These are phyloP conservation scores for Mystacornis crossleyi DNA, from an alignment of 2,113 vertebrate genomes.

Conservation along the genomic window DNA sequence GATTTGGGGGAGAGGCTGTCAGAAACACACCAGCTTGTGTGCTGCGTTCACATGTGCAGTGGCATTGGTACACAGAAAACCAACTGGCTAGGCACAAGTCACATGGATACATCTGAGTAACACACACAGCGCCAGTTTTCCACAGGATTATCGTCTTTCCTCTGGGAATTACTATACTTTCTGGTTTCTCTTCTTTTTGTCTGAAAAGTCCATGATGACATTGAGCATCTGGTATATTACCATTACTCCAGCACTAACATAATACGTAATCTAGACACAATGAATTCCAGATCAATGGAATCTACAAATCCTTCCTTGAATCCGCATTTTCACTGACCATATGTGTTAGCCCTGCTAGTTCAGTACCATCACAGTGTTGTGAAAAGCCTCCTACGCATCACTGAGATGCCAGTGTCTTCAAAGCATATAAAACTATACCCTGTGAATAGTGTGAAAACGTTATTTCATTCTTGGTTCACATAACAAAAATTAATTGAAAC, in stretches of 20 bases:
- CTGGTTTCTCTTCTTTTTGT: neutral
- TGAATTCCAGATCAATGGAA: neutral
- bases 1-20: neutral
- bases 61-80: neutral
- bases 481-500: neutral
- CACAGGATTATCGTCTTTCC: neutral
- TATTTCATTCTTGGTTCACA: neutral
- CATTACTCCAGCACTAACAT: neutral
- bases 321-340: neutral
- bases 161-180: neutral
- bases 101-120: neutral
- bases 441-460: accelerated
- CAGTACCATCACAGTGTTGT: neutral
- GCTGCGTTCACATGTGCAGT: neutral
- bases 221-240: neutral
- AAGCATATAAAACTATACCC: neutral
- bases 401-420: neutral
- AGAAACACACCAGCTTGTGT: neutral
- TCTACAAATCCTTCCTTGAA: neutral
- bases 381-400: neutral
- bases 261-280: neutral
- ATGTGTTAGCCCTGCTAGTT: neutral
- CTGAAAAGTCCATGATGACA: neutral
- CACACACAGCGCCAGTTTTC: neutral
- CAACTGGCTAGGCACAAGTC: neutral